Base-by-base conservation (phyloP, 2,113 vertebrate species). In the Syngnathus scovelli region DNA sequence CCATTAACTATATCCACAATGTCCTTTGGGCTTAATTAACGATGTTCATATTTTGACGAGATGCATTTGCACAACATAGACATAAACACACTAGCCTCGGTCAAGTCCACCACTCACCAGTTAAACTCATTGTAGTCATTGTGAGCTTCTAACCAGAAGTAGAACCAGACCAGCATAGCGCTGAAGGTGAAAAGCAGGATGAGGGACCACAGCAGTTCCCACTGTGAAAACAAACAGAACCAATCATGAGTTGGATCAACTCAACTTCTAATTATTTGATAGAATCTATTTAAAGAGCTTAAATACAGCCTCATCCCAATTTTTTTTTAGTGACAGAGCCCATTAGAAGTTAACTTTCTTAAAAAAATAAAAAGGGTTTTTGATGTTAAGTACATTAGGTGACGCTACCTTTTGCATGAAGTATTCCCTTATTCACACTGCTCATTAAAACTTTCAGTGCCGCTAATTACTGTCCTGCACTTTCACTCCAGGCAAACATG, bases 111-210 rank as follows among this genome's bases (percentile, higher is more conserved):
- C 61, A 93, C 97, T 98, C 83, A 99, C 97, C 95, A 96, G 92
- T 98, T 98, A 88, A 97, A 98, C 74, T 98, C 95, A 43, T 92
- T 93, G 87, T 98, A 98, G 93, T 98, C 96, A 0, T 99, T 99
- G 74, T 92, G 92, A 6, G 93, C 93, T 83, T 97, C 95, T 94
- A 92, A 95, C 96, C 96, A 99, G 90, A 99, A 98, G 86, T 98
- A 99, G 83, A 96, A 95, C 95, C 96, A 98, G 69, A 94, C 81
- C 74, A 98, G 90, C 0, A 95, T 92, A 85, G 98, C 90, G 77
- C 92, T 92, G 70, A 97, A 98, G 75, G 96, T 94, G 7, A 91
- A 83, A 65, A 92, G 90, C 83, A 99, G 94, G 83, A 98, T 91
- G 80, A 96, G 70, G 80, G 96, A 95, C 97, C 97, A 99, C 66